Evolutionary conservation across 1,140 invertebrate genomes (phyloP), one percentile per base, ranked within the genome.

Genomic region (Megalopta genalis): DNA sequence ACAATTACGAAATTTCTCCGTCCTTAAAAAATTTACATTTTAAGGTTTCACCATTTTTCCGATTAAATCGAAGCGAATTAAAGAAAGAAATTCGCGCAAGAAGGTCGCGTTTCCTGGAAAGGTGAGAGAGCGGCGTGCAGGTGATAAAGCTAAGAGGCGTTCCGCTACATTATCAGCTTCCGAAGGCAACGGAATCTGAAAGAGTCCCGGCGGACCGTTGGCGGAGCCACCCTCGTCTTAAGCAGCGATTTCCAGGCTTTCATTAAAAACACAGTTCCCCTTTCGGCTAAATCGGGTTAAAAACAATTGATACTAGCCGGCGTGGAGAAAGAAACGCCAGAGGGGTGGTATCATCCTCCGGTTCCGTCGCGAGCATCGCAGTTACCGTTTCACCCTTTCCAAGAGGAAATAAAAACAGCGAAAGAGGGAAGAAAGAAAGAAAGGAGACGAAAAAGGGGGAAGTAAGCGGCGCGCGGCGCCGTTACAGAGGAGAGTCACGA

Each of bases 341-440:
- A 21, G 4, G 32, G 32, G 32, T 1, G 1, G 32, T 32, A 32
- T 32, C 32, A 32, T 46, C 42, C 9, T 46, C 42, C 42, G 10
- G 0, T n/a, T 9, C 16, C 27, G 67, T 70, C 27, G 16, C 42
- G 52, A 71, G 68, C 42, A 70, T 63, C 42, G 14, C 66, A 21
- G 67, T 78, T 65, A 71, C 59, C 67, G 67, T 72, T 72, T 46
- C 76, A 72, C 68, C 68, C 69, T 54, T 72, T 65, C 68, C 68
- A 54, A 46, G 4, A 8, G 16, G 23, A 42, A 63, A 77, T 62
- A 63, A 77, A 72, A 72, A 64, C 6, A 54, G 27, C 9, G 49
- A 5, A 54, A 3, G 37, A 32, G 32, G 16, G 6, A 18, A n/a
- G 16, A 25, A 21, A 14, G 42, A 52, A 72, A 72, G 16, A n/a